phyloP scores from a whole-genome alignment of 2,113 vertebrate species.

The Callopanchax toddi region DNA sequence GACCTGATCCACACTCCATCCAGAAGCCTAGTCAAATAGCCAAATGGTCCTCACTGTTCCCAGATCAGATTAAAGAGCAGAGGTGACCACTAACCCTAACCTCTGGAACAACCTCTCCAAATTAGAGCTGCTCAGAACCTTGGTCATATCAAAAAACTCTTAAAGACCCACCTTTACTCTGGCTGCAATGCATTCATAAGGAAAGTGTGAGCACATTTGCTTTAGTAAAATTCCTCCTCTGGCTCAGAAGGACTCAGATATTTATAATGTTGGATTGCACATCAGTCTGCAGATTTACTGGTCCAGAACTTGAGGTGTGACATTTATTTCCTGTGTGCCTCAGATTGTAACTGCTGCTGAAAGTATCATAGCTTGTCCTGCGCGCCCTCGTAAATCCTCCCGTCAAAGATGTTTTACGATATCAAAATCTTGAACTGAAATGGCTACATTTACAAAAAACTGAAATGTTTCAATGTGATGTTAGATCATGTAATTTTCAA shows the following conservation, averaged over 20 bases:
- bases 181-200: too few species aligned
- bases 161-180: too few species aligned
- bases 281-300: neutral
- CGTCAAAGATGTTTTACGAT: neutral
- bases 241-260: neutral
- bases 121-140: too few species aligned
- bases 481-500: too few species aligned
- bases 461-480: constrained; percentile 5
- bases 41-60: too few species aligned
- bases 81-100: too few species aligned
- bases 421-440: neutral
- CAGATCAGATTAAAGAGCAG: too few species aligned
- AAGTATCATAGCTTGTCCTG: neutral
- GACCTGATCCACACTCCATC: too few species aligned
- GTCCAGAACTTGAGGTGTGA: neutral
- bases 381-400: neutral
- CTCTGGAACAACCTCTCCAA: too few species aligned
- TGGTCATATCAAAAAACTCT: too few species aligned
- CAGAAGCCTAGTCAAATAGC: too few species aligned
- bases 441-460: neutral
- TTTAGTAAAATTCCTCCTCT: neutral
- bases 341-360: neutral
- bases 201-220: neutral
- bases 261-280: neutral
- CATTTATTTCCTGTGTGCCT: neutral